Evolutionary conservation across 2,888 invertebrate genomes (phyloP), one percentile per base, ranked within the genome.

Genomic region (Pachymerium ferrugineum): DNA sequence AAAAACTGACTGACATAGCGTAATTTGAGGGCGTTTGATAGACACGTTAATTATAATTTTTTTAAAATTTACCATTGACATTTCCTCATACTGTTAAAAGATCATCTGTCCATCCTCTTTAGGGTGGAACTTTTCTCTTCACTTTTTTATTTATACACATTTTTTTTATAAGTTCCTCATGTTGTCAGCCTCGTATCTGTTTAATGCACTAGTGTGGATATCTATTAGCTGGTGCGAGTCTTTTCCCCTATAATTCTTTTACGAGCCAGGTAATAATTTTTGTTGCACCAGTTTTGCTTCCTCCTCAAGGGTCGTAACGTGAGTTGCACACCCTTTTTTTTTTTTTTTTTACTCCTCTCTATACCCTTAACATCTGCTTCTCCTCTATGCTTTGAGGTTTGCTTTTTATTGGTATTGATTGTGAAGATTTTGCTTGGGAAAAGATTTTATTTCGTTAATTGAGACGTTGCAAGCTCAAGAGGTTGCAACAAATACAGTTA

Each of bases 191-290:
- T 25, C 62, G 62, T 10, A 62, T 62, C 62, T 62, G 62, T 28
- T 62, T 62, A 62, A 62, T 62, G 62, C 62, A 62, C 28, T 62
- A 14, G 5, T 62, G 25, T 62, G 62, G 62, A 62, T 62, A 62
- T 62, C 62, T 62, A 62, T 62, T 62, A 62, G 28, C 62, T 62
- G 62, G 10, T 62, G 28, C 25, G n/a, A 62, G 62, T 62, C 62
- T 62, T 25, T 62, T 22, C 62, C 62, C 28, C 62, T 62, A 62
- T 62, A 62, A 62, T 62, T 62, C 62, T 62, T 62, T 62, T 62
- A 62, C 62, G 62, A 62, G 62, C 62, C 38, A 62, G 62, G 62
- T 62, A 62, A 62, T 62, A 62, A 62, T 62, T 62, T 62, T 62
- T 62, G 62, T 62, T 62, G 62, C 62, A n/a, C 62, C 62, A 62